Conservation (phyloP, 2,888 invertebrate species). For the Apamea anceps region DNA sequence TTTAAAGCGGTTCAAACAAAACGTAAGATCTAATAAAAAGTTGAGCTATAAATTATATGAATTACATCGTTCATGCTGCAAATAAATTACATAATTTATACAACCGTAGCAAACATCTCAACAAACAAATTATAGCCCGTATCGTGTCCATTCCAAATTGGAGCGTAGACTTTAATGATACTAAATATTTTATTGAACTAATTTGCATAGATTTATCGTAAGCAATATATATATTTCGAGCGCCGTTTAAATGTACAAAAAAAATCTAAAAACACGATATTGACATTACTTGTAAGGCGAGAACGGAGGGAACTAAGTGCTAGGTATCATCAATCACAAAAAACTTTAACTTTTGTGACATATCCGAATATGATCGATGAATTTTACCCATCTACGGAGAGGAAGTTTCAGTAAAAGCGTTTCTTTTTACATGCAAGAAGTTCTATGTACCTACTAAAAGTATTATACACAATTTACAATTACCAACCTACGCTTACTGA, state of each 20-base stretch:
- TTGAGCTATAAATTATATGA: slow-evolving; percentile 36
- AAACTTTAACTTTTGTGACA: slow-evolving; percentile 66
- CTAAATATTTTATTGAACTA: slow-evolving; percentile 50
- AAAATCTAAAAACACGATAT: slow-evolving; percentile 39
- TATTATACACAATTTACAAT: slow-evolving; percentile 1
- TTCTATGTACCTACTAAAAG: background rate
- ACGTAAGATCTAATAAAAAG: slow-evolving; percentile 38
- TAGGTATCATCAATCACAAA: slow-evolving; percentile 70
- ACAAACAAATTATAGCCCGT: slow-evolving; percentile 50
- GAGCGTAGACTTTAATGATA: slow-evolving; percentile 49
- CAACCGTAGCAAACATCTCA: slow-evolving; percentile 41
- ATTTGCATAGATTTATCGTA: slow-evolving; percentile 56
- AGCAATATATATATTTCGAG: slow-evolving; percentile 40
- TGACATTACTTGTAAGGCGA: slow-evolving; percentile 33
- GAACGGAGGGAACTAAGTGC: slow-evolving; percentile 45
- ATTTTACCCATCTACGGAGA: slow-evolving; percentile 58
- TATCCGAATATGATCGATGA: slow-evolving; percentile 72
- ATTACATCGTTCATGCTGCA: slow-evolving; percentile 37
- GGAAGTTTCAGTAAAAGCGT: slow-evolving; percentile 50
- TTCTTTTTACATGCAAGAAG: slow-evolving; percentile 26
- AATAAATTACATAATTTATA: slow-evolving; percentile 54
- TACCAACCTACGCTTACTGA: background rate
- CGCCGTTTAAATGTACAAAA: slow-evolving; percentile 30
- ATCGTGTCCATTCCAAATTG: slow-evolving; percentile 44
- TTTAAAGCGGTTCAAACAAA: slow-evolving; percentile 27